Base-by-base conservation (phyloP, 1,140 invertebrate genomes). In the Harpegnathos saltator region DNA sequence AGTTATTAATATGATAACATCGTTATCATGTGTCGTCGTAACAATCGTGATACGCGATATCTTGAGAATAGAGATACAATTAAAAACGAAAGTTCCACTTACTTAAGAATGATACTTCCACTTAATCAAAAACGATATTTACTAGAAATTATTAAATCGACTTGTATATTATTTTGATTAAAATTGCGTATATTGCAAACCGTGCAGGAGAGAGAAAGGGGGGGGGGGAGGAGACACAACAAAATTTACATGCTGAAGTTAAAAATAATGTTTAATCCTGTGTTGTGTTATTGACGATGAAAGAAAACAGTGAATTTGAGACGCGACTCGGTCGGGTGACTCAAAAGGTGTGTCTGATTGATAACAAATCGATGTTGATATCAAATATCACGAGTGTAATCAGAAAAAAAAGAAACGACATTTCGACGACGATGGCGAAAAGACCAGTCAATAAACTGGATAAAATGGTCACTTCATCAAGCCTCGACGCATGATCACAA, bases 331-430 rank as follows among this genome's bases (percentile, higher is more conserved):
- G 44, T 22, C 22, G 3, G 24, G 7, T 9, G 2, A 75, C 63
- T n/a, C 33, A 9, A 22, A 7, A 52, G 44, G 14, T 75, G 24
- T 52, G 33, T 48, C 29, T 58, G 2, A 4, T 14, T 4, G 22
- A 38, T 66, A 66, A 68, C 26, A 52, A 12, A 78, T 78, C 17
- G 12, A 38, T 44, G 56, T 78, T 14, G 61, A 50, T 52, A 75
- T 44, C 14, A 26, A n/a, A 44, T 0, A 44, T 65, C 1, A 65
- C 17, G 44, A 50, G 12, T 15, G 33, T 33, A 11, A 44, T 11
- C 38, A 5, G 9, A 5, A 44, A 44, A 9, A 44, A 15, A 56
- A 54, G 66, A 66, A 77, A 38, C 11, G 14, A 78, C 19, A 68
- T 44, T 54, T 54, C 11, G 9, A 7, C 4, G 7, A 63, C 38